Percentiles rank a stretch among this genome's conserved stretches.
Evolutionary conservation across 2,113 vertebrate species (phyloP).

Genomic region (Heterotis niloticus): DNA sequence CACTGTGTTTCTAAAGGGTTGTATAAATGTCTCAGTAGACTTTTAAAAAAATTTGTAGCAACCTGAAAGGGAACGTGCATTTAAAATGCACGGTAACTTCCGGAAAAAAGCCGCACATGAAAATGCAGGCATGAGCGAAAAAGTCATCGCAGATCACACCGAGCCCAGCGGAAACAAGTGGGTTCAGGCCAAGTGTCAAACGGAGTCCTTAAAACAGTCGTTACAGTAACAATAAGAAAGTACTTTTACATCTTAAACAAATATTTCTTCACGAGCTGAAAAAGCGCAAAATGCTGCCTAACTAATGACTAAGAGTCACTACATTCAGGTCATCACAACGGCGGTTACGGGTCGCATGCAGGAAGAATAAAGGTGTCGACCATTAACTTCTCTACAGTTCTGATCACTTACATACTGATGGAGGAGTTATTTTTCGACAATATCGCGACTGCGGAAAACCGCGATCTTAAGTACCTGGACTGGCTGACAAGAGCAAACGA

Average conservation of each 20-base stretch:
- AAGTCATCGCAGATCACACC: constrained; percentile 3
- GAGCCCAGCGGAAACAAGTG: background rate
- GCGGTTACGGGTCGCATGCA: background rate
- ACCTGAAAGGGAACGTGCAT: background rate
- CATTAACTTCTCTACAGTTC: background rate
- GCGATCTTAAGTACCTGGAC: background rate
- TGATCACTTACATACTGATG: background rate
- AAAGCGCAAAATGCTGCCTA: background rate
- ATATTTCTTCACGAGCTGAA: no score
- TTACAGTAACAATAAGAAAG: background rate
- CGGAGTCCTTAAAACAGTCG: constrained; percentile 2
- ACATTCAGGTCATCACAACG: background rate
- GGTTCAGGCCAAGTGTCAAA: background rate
- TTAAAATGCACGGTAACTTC: background rate
- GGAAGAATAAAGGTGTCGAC: background rate
- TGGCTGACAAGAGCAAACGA: background rate
- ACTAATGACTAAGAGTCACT: constrained; percentile 2
- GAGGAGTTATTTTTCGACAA: no score
- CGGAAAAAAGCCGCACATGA: constrained; percentile 3
- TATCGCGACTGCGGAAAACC: constrained; percentile 1
- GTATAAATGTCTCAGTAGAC: background rate
- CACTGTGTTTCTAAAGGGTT: background rate
- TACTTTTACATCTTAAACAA: background rate
- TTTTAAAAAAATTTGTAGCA: background rate
- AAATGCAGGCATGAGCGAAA: background rate